These are phyloP conservation scores for Psittacula echo DNA, from an alignment of 2,797 vertebrate genomes.

Conservation along the genomic window DNA sequence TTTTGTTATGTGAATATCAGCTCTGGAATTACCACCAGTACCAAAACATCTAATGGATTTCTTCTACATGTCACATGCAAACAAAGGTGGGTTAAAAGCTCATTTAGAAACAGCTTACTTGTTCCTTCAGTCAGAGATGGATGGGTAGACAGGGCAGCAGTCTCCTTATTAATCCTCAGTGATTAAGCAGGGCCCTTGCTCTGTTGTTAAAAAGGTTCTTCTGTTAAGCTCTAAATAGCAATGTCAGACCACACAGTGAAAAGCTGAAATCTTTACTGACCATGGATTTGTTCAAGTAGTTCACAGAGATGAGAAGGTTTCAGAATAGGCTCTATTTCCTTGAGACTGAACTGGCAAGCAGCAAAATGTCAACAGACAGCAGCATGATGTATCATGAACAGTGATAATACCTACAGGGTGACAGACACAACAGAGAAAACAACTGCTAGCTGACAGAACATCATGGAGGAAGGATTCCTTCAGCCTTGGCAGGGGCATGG, in stretches of 20 bases:
- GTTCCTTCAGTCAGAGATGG: not conserved
- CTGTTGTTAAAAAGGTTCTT: not conserved
- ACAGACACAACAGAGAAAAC: not conserved
- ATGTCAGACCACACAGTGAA: not conserved
- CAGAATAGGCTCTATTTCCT: not conserved
- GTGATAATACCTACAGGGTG: not conserved
- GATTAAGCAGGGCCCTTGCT: not conserved
- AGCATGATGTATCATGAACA: not conserved
- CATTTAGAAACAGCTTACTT: not conserved
- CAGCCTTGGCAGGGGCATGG: not conserved
- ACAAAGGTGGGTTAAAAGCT: not conserved
- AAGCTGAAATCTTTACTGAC: not conserved
- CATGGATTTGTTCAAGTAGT: not conserved
- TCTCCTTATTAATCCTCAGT: not conserved
- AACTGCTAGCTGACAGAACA: not conserved
- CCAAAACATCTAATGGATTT: not conserved
- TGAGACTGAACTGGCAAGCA: not conserved
- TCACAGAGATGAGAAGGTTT: not conserved
- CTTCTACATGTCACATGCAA: not conserved
- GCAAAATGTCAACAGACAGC: not conserved
- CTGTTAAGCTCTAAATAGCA: not conserved
- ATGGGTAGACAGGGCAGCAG: not conserved
- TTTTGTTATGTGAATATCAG: not conserved
- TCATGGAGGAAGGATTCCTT: not conserved
- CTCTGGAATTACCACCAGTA: not conserved